Percentiles rank a stretch among this genome's conserved stretches.
Evolutionary conservation across 2,888 invertebrate genomes (phyloP).

Genomic region (Lycophotia porphyrea): DNA sequence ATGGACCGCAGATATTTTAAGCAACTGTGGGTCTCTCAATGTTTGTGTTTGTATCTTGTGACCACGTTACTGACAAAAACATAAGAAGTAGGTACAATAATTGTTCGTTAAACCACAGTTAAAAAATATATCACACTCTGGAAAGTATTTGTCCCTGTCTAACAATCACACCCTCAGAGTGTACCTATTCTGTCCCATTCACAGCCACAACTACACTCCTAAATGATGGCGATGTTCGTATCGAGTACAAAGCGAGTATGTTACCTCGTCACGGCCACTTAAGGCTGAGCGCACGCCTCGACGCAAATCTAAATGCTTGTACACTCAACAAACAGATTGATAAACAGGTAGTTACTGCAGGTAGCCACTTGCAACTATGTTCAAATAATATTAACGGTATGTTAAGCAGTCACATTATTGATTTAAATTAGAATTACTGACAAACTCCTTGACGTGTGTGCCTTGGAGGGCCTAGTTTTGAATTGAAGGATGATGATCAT

Average conservation of each 20-base stretch:
- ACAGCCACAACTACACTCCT: constrained; percentile 17
- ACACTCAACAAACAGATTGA: not conserved
- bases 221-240: constrained; percentile 37
- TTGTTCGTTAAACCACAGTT: too few species aligned
- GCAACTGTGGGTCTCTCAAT: not conserved
- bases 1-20: constrained; percentile 17
- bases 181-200: constrained; percentile 11
- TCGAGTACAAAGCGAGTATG: constrained; percentile 45
- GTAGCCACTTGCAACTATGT: not conserved
- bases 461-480: not conserved
- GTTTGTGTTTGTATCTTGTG: constrained; percentile 15
- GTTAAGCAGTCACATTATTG: not conserved
- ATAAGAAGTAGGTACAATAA: not conserved
- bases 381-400: not conserved
- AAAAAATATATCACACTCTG: not conserved
- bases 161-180: not conserved
- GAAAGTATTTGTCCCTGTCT: not conserved
- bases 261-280: constrained; percentile 46
- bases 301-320: constrained; percentile 49
- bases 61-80: not conserved
- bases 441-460: not conserved
- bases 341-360: not conserved
- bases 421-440: not conserved
- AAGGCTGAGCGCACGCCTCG: constrained; percentile 40
- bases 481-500: not conserved